Conservation (phyloP, 2,888 invertebrate genomes). For the Bombylius discolor region DNA sequence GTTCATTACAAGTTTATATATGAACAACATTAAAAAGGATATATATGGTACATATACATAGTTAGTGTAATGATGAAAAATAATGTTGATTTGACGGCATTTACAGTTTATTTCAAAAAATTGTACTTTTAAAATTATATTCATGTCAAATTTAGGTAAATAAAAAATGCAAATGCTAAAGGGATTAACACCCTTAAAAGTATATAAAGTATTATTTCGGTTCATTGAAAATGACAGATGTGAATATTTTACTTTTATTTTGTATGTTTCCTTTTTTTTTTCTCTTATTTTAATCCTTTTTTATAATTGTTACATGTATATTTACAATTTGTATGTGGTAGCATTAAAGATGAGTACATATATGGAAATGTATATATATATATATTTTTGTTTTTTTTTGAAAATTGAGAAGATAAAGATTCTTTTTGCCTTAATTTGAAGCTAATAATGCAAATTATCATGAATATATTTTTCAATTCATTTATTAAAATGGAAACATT, state of each 20-base stretch:
- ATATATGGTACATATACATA: background rate
- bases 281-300: too few species aligned
- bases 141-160: background rate
- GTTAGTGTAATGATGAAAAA: background rate
- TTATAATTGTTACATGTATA: too few species aligned
- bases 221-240: constrained; percentile 7
- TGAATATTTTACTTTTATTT: background rate
- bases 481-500: too few species aligned
- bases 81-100: constrained; percentile 8
- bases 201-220: background rate
- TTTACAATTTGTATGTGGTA: too few species aligned
- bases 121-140: background rate
- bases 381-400: too few species aligned
- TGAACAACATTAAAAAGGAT: constrained; percentile 5
- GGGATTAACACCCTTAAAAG: constrained; percentile 6
- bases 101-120: background rate
- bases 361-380: too few species aligned
- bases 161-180: constrained; percentile 9
- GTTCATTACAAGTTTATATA: constrained; percentile 7
- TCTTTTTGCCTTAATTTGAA: too few species aligned
- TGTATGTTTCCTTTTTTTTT: background rate
- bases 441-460: too few species aligned
- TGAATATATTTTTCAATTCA: too few species aligned
- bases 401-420: too few species aligned
- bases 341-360: too few species aligned